Base-by-base conservation (phyloP, 1,140 invertebrate genomes). In the Zaprionus tsacasi region DNA sequence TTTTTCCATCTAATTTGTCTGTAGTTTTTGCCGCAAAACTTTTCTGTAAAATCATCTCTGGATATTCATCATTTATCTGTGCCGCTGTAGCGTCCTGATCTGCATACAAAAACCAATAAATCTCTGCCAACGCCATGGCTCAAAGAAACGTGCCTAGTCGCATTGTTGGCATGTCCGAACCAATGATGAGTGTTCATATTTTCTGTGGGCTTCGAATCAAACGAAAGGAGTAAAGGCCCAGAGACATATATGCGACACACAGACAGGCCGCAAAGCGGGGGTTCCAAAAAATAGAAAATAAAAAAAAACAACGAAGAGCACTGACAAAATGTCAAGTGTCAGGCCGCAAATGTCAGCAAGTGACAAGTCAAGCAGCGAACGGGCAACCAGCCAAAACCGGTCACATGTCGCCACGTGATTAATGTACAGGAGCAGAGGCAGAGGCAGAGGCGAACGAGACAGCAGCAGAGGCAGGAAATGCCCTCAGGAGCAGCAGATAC, bases 291-390 rank as follows among this genome's bases (percentile, higher is more conserved):
- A 21, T 21, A 21, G 21, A 21, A 21, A 17, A 35, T 0, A 13
- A 43, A 17, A 71, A 76, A 64, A 77, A 71, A 76, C 1, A 21
- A 21, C 21, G 59, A 77, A 80, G 35, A 69, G 65, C 75, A 70
- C 65, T 70, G 75, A 78, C 78, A 77, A 80, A 80, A 80, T 73
- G 75, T 74, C 78, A 74, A 80, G 78, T 80, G 78, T 80, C 78
- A 70, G 70, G 75, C 78, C 78, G 75, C 78, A 80, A 80, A 74
- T 80, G 78, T 78, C 78, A 77, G 64, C 78, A 66, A 80, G 65
- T 80, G 78, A 80, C 78, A 78, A 76, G 77, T 77, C 77, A 76
- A 77, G 77, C 77, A 77, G 64, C 64, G 56, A 68, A 50, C 55
- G 64, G 69, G 69, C 64, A 77, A 67, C 63, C 77, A 77, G 69